These are phyloP conservation scores for Pavo muticus DNA, from an alignment of 2,113 vertebrate genomes.

Conservation along the genomic window DNA sequence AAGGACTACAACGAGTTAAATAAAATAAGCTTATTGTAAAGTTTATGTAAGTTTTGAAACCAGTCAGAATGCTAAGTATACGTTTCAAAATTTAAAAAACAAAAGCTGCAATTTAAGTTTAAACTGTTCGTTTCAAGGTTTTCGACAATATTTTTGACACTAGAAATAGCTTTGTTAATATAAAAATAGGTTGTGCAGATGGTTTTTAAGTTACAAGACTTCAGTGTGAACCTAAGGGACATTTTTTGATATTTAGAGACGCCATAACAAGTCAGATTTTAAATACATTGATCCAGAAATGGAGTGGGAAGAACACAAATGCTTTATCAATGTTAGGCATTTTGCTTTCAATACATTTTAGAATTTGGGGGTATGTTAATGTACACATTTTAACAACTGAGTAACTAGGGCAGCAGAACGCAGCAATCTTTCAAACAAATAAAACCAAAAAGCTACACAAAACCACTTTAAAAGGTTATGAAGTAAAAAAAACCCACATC, in stretches of 20 bases:
- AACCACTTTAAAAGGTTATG: background rate
- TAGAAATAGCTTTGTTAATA: background rate
- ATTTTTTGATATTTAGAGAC: background rate
- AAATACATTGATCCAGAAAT: background rate
- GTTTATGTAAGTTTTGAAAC: background rate
- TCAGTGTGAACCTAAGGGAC: background rate
- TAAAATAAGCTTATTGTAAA: background rate
- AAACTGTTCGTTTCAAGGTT: background rate
- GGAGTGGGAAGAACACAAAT: background rate
- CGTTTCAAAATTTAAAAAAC: background rate
- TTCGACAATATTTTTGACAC: background rate
- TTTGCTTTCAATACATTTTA: background rate
- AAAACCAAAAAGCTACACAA: background rate
- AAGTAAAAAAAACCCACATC: background rate
- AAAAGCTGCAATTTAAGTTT: background rate
- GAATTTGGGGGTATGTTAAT: background rate
- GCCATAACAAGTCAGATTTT: background rate
- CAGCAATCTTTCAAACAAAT: background rate
- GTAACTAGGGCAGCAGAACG: background rate
- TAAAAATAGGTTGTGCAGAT: background rate
- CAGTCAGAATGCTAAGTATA: background rate
- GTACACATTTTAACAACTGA: background rate
- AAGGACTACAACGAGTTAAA: background rate
- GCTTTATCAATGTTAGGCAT: background rate
- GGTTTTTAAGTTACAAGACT: background rate